Evolutionary conservation across 2,113 vertebrate species (phyloP).

Genomic region (Ancistrus triradiatus): DNA sequence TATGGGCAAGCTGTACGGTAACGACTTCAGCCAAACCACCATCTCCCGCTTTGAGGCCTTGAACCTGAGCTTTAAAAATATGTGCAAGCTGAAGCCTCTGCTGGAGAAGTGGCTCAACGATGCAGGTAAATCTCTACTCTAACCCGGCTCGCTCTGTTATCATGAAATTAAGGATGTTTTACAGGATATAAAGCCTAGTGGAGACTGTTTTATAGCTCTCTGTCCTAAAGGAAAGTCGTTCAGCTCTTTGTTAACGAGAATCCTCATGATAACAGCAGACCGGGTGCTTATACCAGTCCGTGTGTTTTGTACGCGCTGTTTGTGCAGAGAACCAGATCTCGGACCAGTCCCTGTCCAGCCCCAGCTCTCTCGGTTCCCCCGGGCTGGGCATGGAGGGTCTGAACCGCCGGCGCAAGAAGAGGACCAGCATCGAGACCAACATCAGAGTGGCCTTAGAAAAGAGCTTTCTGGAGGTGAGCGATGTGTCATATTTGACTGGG

Average conservation of each 20-base stretch:
- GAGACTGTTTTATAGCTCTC: no score
- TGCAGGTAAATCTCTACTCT: conserved; percentile 80
- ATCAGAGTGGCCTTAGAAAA: conserved; percentile 99
- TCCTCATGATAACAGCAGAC: no score
- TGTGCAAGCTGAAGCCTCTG: conserved; percentile 99
- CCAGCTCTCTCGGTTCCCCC: conserved; percentile 89
- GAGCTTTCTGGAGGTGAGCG: conserved; percentile 97
- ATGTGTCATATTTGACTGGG: conserved; percentile 6
- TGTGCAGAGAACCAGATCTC: conserved; percentile 93
- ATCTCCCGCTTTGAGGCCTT: conserved; percentile 99
- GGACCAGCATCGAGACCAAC: conserved; percentile 99
- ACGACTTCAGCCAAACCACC: conserved; percentile 99
- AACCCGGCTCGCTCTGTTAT: neutral
- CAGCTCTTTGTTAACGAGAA: no score
- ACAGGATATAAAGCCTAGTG: conserved; percentile 31
- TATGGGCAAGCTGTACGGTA: conserved; percentile 99
- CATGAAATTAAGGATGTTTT: conserved; percentile 1
- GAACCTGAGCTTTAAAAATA: conserved; percentile 99
- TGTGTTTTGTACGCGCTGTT: conserved; percentile 60
- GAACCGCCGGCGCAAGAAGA: conserved; percentile 98
- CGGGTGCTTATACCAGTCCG: conserved; percentile 75
- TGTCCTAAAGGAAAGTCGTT: no score
- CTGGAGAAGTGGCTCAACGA: conserved; percentile 99
- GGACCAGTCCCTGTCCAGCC: conserved; percentile 91
- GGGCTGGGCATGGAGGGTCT: conserved; percentile 91